Conservation (phyloP, 2,888 invertebrate species). For the Sialis lutaria region DNA sequence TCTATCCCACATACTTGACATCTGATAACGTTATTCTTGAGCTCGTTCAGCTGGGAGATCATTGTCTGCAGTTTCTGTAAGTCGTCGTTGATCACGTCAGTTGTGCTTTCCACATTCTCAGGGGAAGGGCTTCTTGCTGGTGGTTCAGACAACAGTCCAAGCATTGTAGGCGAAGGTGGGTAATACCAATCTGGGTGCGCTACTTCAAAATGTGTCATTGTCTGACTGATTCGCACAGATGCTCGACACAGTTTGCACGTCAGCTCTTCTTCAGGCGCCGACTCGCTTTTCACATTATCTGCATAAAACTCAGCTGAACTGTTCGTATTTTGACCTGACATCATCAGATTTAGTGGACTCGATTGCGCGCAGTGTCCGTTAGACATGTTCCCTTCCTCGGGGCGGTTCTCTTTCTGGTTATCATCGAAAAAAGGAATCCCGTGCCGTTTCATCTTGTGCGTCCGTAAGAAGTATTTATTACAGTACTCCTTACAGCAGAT, state of each 20-base stretch:
- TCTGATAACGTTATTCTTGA: conserved; percentile 40
- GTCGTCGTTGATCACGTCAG: conserved; percentile 62
- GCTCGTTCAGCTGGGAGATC: conserved; percentile 74
- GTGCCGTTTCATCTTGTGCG: conserved; percentile 87
- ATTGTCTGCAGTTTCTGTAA: conserved; percentile 78
- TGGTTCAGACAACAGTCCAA: neutral
- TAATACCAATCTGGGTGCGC: conserved; percentile 2
- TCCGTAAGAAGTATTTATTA: conserved; percentile 80
- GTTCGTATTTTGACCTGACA: conserved; percentile 39
- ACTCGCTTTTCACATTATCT: conserved; percentile 18
- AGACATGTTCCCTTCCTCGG: conserved; percentile 17
- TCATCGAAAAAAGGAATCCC: conserved; percentile 55
- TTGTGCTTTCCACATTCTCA: conserved; percentile 20
- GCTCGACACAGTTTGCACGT: conserved; percentile 32
- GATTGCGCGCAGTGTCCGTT: conserved; percentile 37
- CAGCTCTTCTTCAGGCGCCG: conserved; percentile 25
- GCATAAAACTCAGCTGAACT: conserved; percentile 30
- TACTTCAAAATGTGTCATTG: conserved; percentile 6
- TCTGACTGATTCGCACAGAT: conserved; percentile 23
- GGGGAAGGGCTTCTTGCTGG: neutral
- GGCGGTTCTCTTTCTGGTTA: conserved; percentile 23
- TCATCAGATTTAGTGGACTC: conserved; percentile 62
- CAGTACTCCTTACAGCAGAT: conserved; percentile 86
- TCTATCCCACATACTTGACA: conserved; percentile 58
- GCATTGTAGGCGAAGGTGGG: neutral